These are phyloP conservation scores for Sebastes schlegelii DNA, from an alignment of 2,113 vertebrate species.

Conservation along the genomic window DNA sequence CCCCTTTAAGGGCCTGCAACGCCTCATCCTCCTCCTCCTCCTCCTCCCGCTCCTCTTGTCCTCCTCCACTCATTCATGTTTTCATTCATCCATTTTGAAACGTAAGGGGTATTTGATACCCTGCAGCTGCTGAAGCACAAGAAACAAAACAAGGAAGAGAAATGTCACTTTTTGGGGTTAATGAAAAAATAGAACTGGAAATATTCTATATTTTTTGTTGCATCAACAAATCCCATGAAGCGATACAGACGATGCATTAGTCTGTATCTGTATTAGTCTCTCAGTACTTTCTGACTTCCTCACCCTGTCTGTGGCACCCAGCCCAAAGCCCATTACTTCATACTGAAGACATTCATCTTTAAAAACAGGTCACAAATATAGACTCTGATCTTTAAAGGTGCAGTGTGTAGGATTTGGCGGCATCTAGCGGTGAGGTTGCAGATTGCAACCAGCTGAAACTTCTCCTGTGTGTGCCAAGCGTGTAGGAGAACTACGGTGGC, in stretches of 20 bases:
- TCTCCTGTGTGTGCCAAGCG: too few species aligned
- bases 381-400: too few species aligned
- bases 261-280: not conserved
- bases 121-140: constrained; percentile 60
- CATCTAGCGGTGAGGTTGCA: too few species aligned
- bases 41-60: constrained; percentile 26
- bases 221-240: not conserved
- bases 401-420: too few species aligned
- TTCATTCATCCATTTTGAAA: constrained; percentile 73
- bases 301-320: not conserved
- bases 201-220: not conserved
- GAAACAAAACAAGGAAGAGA: constrained; percentile 25
- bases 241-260: not conserved
- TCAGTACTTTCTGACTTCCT: not conserved
- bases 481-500: too few species aligned
- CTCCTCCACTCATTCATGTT: constrained; percentile 59
- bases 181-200: not conserved
- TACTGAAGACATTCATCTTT: not conserved
- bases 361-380: not conserved
- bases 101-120: constrained; percentile 62
- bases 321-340: not conserved
- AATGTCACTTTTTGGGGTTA: constrained; percentile 6
- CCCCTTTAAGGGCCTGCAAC: constrained; percentile 28
- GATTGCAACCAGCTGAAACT: too few species aligned
- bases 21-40: constrained; percentile 22